A percentile compares a stretch with the other conserved stretches of the same genome.
Evolutionary conservation across 2,888 invertebrate genomes (phyloP).

Genomic region (Vesta saturnalis): DNA sequence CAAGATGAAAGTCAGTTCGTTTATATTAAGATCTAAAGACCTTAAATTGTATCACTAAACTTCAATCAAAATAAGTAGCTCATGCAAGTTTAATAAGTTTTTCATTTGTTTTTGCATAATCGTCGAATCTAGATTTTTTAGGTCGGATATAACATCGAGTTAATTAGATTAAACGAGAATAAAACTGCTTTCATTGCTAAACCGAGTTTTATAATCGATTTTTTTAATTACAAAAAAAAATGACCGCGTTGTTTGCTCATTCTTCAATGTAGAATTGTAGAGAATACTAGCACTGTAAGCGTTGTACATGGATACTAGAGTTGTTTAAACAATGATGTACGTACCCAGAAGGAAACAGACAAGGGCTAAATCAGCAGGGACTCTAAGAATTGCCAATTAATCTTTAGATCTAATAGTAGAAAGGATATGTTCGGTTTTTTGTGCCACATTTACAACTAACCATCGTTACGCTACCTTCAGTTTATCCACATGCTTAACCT

Average conservation of each 20-base stretch:
- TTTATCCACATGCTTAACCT: no score
- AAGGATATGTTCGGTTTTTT: constrained; percentile 15
- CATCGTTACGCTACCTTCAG: no score
- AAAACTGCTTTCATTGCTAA: neutral
- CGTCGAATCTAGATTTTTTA: neutral
- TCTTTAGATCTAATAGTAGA: constrained; percentile 21
- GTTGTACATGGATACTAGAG: neutral
- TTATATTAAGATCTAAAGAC: constrained; percentile 29
- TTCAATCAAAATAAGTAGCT: constrained; percentile 25
- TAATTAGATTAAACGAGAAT: neutral
- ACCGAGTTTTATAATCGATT: neutral
- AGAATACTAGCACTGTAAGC: neutral
- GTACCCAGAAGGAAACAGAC: constrained; percentile 5
- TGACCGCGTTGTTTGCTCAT: neutral
- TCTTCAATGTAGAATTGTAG: neutral
- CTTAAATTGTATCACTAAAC: constrained; percentile 21
- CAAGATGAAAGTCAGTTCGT: constrained; percentile 36
- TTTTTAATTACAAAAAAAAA: no score
- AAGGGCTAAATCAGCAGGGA: constrained; percentile 30
- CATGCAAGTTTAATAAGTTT: neutral
- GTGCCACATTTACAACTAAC: no score
- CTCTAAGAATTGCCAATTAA: constrained; percentile 29
- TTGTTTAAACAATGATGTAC: neutral
- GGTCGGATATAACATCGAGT: neutral
- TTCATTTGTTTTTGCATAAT: neutral